Conservation (phyloP, 2,797 vertebrate genomes). For the Mus caroli region DNA sequence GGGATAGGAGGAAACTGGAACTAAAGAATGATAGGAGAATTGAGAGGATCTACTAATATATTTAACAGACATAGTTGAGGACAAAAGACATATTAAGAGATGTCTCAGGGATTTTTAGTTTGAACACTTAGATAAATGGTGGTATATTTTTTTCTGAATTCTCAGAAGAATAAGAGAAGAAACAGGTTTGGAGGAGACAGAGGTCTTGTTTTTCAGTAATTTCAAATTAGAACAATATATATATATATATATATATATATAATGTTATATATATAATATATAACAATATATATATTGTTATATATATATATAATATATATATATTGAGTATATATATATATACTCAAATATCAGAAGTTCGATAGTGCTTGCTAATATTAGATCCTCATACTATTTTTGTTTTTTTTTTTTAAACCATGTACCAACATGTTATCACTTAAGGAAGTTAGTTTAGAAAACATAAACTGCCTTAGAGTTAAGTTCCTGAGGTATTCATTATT, state of each 20-base stretch:
- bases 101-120: not conserved
- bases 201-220: not conserved
- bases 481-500: not conserved
- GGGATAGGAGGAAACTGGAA: not conserved
- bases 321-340: not conserved
- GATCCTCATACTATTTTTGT: not conserved
- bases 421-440: constrained; percentile 1
- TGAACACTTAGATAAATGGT: not conserved
- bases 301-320: too few species aligned
- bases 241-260: too few species aligned
- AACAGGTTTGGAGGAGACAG: not conserved
- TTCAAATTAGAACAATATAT: not conserved
- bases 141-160: not conserved
- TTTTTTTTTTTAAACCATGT: not conserved
- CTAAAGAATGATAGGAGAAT: constrained; percentile 25
- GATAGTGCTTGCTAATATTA: not conserved
- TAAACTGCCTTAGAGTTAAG: not conserved
- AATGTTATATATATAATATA: too few species aligned
- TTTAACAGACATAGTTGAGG: not conserved
- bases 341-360: not conserved
- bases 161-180: not conserved
- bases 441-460: not conserved
- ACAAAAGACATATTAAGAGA: not conserved
- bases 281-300: too few species aligned
- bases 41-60: not conserved